Percentiles rank a stretch among this genome's conserved stretches.
phyloP scores from a whole-genome alignment of 2,888 invertebrate genomes.

The Uropetala carovei region DNA sequence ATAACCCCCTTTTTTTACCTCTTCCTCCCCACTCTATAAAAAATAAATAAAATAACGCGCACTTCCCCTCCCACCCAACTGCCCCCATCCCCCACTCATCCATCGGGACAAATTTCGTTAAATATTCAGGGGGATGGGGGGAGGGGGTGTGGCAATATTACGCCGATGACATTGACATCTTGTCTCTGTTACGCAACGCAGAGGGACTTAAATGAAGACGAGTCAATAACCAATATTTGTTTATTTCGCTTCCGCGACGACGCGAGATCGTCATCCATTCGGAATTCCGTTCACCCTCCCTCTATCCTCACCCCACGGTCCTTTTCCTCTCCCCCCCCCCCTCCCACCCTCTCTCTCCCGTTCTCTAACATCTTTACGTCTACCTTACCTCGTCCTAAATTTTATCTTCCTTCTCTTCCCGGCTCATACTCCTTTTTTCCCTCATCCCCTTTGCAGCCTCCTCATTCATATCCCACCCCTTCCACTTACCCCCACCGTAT shows the following conservation, averaged over 20 bases:
- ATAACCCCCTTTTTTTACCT: no score
- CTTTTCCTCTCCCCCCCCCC: no score
- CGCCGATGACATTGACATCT: background rate
- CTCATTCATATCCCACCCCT: background rate
- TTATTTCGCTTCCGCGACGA: background rate
- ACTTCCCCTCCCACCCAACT: background rate
- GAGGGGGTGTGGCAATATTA: no score
- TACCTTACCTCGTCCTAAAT: background rate
- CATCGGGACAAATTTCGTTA: constrained; percentile 30
- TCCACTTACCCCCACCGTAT: background rate
- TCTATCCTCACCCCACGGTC: no score
- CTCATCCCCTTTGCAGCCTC: background rate
- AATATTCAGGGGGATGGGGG: constrained; percentile 49
- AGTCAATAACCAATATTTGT: background rate
- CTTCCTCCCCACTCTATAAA: background rate
- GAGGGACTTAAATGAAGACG: background rate
- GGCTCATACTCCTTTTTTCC: no score
- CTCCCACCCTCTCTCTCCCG: no score
- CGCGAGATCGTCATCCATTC: no score
- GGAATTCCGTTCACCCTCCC: no score
- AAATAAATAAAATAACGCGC: background rate
- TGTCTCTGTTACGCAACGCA: background rate
- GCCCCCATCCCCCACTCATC: background rate
- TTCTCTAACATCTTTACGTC: no score
- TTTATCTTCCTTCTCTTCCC: background rate